phyloP scores from a whole-genome alignment of 2,797 vertebrate species.

The Rhabdophis nuchalis region DNA sequence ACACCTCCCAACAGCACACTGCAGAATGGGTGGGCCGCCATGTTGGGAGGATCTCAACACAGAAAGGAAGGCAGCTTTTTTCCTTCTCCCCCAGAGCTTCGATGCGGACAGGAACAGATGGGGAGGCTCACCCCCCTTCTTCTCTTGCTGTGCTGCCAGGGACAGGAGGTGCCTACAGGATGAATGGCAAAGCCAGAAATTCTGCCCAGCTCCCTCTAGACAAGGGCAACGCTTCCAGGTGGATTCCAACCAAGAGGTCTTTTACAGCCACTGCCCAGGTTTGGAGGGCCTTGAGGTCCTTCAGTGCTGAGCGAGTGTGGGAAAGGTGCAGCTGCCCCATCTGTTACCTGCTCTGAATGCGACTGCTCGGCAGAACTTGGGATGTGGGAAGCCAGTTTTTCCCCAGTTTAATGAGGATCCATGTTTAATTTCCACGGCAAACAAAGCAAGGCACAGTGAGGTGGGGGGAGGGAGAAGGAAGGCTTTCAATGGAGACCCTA shows the following conservation, averaged over 20 bases:
- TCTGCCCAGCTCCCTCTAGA: neutral
- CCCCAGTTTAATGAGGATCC: constrained; percentile 61
- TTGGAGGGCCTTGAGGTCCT: neutral
- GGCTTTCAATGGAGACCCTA: constrained; percentile 33
- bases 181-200: too few relatives aligned
- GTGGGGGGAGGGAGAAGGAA: constrained; percentile 75
- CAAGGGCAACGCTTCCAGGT: neutral
- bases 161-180: neutral
- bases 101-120: neutral
- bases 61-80: constrained; percentile 22
- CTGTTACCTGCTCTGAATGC: constrained; percentile 15
- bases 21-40: constrained; percentile 31
- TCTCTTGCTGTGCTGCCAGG: accelerated
- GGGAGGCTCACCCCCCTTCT: neutral
- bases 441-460: constrained; percentile 77
- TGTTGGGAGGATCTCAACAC: constrained; percentile 36
- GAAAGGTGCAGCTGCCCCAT: neutral
- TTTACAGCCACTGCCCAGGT: neutral
- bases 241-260: neutral
- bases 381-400: constrained; percentile 46
- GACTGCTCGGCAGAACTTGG: constrained; percentile 14
- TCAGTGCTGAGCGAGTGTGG: too few relatives aligned
- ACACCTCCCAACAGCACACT: neutral
- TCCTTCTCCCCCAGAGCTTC: accelerated
- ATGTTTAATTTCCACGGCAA: constrained; percentile 66